A percentile compares a stretch with the other conserved stretches of the same genome.
These are phyloP conservation scores for Delphinapterus leucas DNA, from an alignment of 2,113 vertebrate genomes.

Conservation along the genomic window DNA sequence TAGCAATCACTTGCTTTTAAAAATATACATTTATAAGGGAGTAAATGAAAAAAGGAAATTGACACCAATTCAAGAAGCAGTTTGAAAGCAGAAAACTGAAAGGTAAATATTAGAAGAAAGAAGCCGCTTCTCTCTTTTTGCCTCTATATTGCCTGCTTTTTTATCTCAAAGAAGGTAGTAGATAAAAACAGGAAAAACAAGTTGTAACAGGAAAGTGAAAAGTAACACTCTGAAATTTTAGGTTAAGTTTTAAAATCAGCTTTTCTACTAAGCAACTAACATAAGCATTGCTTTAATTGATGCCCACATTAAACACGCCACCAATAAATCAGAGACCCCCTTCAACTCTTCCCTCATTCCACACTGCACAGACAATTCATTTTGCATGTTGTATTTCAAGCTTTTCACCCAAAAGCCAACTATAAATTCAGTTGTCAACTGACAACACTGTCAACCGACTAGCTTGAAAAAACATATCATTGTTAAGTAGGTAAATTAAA, in stretches of 20 bases:
- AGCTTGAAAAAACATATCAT: not conserved
- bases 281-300: not conserved
- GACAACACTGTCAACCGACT: not conserved
- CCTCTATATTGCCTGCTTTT: not conserved
- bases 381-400: not conserved
- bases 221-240: not conserved
- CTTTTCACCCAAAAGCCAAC: not conserved
- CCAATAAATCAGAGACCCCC: not conserved
- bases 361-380: not conserved
- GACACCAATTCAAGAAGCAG: not conserved
- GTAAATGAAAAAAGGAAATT: not conserved
- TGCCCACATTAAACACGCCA: accelerated
- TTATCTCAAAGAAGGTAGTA: not conserved
- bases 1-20: not conserved
- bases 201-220: not conserved
- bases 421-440: not conserved
- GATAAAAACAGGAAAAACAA: not conserved
- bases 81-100: not conserved
- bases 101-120: not conserved
- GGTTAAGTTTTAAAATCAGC: not conserved
- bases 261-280: not conserved
- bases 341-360: not conserved
- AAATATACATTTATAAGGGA: not conserved
- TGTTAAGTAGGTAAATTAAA: not conserved
- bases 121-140: not conserved